Evolutionary conservation across 2,113 vertebrate species (phyloP).

Genomic region (Antennarius striatus): DNA sequence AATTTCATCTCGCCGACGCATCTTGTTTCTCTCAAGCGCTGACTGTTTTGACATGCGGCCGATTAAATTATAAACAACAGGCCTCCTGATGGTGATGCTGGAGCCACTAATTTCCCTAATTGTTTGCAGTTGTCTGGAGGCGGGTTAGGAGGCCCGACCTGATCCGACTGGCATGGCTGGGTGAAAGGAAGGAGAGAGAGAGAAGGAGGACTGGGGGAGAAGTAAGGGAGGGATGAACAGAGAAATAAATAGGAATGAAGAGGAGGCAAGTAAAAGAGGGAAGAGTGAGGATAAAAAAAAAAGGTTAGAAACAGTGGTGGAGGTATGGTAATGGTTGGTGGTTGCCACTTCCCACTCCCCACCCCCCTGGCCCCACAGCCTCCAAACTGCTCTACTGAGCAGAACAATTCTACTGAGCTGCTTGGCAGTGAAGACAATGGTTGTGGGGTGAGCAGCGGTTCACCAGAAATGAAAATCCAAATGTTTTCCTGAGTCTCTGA

Average conservation of each 20-base stretch:
- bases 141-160: constrained; percentile 81
- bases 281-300: constrained; percentile 45
- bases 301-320: too few relatives aligned
- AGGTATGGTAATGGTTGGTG: too few relatives aligned
- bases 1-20: constrained; percentile 99
- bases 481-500: too few relatives aligned
- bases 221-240: constrained; percentile 68
- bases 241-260: constrained; percentile 37
- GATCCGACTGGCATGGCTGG: constrained; percentile 80
- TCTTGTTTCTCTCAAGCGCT: constrained; percentile 99
- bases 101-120: constrained; percentile 99
- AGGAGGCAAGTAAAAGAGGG: constrained; percentile 27
- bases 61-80: constrained; percentile 99
- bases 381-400: too few relatives aligned
- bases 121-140: constrained; percentile 99
- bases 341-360: too few relatives aligned
- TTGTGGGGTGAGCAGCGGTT: too few relatives aligned
- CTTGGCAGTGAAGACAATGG: too few relatives aligned
- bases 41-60: constrained; percentile 99
- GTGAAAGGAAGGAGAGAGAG: constrained; percentile 54
- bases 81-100: constrained; percentile 99
- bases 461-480: too few relatives aligned
- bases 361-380: too few relatives aligned
- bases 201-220: constrained; percentile 12
- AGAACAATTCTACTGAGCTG: too few relatives aligned